These are phyloP conservation scores for Tortricodes alternella DNA, from an alignment of 2,888 invertebrate species.

Conservation along the genomic window DNA sequence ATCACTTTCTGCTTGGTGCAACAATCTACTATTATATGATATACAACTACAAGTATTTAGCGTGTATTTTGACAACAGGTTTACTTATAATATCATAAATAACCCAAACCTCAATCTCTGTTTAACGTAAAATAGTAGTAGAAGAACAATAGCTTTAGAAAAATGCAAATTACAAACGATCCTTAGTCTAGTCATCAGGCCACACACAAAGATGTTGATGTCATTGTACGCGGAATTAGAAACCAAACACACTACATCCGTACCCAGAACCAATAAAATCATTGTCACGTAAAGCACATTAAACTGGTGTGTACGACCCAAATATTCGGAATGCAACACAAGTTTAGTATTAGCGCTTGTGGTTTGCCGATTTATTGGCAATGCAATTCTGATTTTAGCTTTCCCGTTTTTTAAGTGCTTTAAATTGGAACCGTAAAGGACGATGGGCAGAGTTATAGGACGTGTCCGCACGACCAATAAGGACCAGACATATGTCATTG, in stretches of 20 bases:
- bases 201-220: conserved; percentile 37
- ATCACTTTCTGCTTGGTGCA: too few relatives aligned
- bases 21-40: too few relatives aligned
- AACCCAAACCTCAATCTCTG: too few relatives aligned
- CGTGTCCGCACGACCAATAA: too few relatives aligned
- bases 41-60: too few relatives aligned
- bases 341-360: conserved; percentile 1
- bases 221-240: conserved; percentile 43
- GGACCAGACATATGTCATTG: too few relatives aligned
- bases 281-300: conserved; percentile 52
- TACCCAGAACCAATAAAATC: conserved; percentile 4
- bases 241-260: conserved; percentile 30
- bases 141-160: neutral
- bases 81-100: too few relatives aligned
- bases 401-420: neutral
- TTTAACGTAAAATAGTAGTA: too few relatives aligned
- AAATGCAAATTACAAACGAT: neutral
- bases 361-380: neutral
- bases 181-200: neutral
- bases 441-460: too few relatives aligned
- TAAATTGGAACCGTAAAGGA: too few relatives aligned
- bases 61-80: too few relatives aligned
- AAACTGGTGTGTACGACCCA: conserved; percentile 29
- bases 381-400: neutral
- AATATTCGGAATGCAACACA: neutral